Evolutionary conservation across 92 coral and sea anemone species (phyloP).

Genomic region (Epizoanthus illoricatus): DNA sequence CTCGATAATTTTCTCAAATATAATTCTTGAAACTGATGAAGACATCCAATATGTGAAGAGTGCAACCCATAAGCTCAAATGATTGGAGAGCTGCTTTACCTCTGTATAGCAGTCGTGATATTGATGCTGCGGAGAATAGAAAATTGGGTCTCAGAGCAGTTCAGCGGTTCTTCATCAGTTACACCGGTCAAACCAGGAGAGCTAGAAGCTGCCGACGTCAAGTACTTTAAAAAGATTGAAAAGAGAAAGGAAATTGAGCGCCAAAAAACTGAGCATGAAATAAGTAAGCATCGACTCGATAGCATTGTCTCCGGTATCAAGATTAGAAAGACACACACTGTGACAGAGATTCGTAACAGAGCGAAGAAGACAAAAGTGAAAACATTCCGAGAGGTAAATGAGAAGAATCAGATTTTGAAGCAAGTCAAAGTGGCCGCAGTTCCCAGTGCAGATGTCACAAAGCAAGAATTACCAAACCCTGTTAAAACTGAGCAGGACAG

Average conservation of each 20-base stretch:
- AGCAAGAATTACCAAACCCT: conserved; percentile 35
- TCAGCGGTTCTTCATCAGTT: conserved; percentile 14
- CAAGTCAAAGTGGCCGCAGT: neutral
- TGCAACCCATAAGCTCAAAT: conserved; percentile 9
- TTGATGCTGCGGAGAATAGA: conserved; percentile 21
- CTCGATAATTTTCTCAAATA: too few species aligned
- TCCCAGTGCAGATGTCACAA: neutral
- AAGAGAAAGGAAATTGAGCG: conserved; percentile 11
- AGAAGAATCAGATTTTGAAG: neutral
- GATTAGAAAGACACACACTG: conserved; percentile 7
- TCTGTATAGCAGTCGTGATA: conserved; percentile 15
- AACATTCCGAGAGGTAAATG: neutral
- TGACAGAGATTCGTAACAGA: conserved; percentile 9
- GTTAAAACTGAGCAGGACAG: conserved; percentile 23
- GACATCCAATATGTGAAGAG: too few species aligned
- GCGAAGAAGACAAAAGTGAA: conserved; percentile 1
- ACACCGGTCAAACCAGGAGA: conserved; percentile 26
- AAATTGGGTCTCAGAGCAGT: neutral
- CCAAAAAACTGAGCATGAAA: neutral
- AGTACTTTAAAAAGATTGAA: conserved; percentile 18
- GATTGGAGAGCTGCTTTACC: conserved; percentile 25
- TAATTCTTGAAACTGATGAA: too few species aligned
- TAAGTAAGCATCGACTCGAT: neutral
- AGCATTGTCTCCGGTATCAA: neutral
- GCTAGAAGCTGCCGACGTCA: conserved; percentile 19